phyloP scores from a whole-genome alignment of 64 coral and sea anemone genomes.

The Pachyseris speciosa region DNA sequence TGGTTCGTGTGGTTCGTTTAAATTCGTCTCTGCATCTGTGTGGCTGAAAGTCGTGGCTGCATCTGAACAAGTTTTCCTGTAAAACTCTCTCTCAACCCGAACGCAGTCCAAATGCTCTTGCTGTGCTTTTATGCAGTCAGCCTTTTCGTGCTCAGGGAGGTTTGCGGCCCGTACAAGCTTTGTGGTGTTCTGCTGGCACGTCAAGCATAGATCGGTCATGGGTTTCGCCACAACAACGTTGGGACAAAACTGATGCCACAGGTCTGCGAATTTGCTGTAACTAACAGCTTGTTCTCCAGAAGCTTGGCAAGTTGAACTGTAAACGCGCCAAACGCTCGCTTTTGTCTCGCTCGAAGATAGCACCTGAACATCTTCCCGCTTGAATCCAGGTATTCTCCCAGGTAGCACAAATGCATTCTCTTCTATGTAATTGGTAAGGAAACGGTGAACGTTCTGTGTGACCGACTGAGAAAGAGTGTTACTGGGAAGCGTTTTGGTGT shows the following conservation, averaged over 20 bases:
- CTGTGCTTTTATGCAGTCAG: conserved; percentile 2
- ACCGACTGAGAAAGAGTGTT: conserved; percentile 19
- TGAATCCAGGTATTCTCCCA: too few species aligned
- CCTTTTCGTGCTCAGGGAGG: conserved; percentile 46
- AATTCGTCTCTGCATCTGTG: neutral
- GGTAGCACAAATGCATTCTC: too few species aligned
- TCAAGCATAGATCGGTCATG: too few species aligned
- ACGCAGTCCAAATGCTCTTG: too few species aligned
- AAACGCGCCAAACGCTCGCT: conserved; percentile 12
- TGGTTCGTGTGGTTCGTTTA: conserved; percentile 1
- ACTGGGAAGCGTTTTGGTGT: conserved; percentile 4
- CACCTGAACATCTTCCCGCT: conserved; percentile 11
- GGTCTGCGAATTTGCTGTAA: too few species aligned
- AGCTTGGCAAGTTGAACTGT: neutral
- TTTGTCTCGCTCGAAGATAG: conserved; percentile 50
- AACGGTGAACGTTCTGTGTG: neutral
- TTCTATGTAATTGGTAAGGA: too few species aligned
- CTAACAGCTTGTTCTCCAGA: neutral
- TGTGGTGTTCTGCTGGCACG: conserved; percentile 62
- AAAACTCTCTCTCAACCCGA: too few species aligned
- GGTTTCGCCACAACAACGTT: too few species aligned
- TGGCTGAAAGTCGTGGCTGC: too few species aligned
- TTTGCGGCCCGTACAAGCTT: too few species aligned
- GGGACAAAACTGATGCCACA: too few species aligned
- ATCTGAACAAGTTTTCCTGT: too few species aligned